These are phyloP conservation scores for Hippocampus guttulatus DNA, from an alignment of 2,113 vertebrate species.

Conservation along the genomic window DNA sequence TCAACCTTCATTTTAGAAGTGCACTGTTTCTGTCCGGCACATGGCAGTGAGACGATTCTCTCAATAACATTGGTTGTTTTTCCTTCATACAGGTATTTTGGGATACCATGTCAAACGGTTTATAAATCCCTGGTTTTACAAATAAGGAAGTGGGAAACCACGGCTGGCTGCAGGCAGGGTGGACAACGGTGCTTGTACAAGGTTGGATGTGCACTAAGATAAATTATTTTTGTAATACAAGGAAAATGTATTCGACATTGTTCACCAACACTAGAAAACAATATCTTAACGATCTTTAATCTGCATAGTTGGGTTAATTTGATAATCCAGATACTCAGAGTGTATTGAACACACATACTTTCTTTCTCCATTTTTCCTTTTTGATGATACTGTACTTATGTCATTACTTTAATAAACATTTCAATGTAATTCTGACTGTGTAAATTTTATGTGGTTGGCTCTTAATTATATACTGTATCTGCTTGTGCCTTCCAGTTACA, in stretches of 20 bases:
- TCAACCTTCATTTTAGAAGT: too few species aligned
- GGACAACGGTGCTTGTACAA: slow-evolving; percentile 71
- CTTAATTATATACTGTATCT: not conserved
- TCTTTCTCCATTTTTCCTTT: not conserved
- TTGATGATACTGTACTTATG: not conserved
- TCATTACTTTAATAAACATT: not conserved
- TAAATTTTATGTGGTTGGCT: not conserved
- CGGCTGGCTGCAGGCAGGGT: slow-evolving; percentile 55
- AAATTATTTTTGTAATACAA: not conserved
- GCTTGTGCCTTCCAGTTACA: slow-evolving; percentile 52
- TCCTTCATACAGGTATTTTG: slow-evolving; percentile 64
- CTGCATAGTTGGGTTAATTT: not conserved
- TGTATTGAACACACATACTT: not conserved
- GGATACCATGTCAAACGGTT: slow-evolving; percentile 58
- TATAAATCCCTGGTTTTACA: slow-evolving; percentile 64
- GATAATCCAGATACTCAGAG: not conserved
- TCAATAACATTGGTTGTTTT: slow-evolving; percentile 11
- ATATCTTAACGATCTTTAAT: too few species aligned
- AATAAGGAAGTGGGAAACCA: slow-evolving; percentile 68
- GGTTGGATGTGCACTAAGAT: slow-evolving; percentile 38
- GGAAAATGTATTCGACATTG: not conserved
- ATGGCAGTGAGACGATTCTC: not conserved
- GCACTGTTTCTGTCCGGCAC: not conserved
- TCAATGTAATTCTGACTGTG: not conserved
- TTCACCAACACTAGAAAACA: not conserved